phyloP scores from a whole-genome alignment of 2,797 vertebrate genomes.

The Ctenochaetus hawaiiensis region DNA sequence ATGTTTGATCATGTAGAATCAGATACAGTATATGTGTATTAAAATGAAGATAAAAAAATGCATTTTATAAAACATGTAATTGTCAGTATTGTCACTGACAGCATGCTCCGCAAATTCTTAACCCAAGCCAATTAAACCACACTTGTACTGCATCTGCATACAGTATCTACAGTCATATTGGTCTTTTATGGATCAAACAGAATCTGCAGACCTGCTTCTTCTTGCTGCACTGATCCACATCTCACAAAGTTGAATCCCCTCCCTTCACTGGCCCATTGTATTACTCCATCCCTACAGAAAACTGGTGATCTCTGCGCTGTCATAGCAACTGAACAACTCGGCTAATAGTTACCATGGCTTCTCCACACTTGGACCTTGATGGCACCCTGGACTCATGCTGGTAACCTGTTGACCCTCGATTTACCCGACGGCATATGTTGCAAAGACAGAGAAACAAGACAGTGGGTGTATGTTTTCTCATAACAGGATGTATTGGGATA shows the following conservation, averaged over 20 bases:
- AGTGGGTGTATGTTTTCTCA: constrained; percentile 31
- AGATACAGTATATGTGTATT: not conserved
- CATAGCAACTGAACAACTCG: constrained; percentile 70
- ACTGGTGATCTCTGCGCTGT: constrained; percentile 48
- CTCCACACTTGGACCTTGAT: constrained; percentile 47
- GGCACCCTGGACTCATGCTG: constrained; percentile 31
- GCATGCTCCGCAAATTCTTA: not conserved
- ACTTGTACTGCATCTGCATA: constrained; percentile 6
- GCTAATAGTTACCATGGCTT: constrained; percentile 73
- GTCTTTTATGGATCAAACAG: constrained; percentile 59
- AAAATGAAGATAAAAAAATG: not conserved
- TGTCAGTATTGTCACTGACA: not conserved
- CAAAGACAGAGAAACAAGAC: constrained; percentile 43
- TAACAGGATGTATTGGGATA: constrained; percentile 7
- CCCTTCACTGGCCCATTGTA: constrained; percentile 17
- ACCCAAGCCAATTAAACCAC: constrained; percentile 8
- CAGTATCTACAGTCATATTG: constrained; percentile 26
- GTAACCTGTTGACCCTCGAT: constrained; percentile 48
- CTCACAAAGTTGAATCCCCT: constrained; percentile 35
- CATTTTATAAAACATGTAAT: not conserved
- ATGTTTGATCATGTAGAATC: constrained; percentile 6
- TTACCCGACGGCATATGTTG: constrained; percentile 28
- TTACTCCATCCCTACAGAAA: constrained; percentile 22
- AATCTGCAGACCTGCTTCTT: constrained; percentile 26
- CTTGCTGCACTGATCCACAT: constrained; percentile 36